Percentiles rank a stretch among this genome's conserved stretches.
phyloP scores from a whole-genome alignment of 1,140 invertebrate species.

The Stegodyphus dumicola region DNA sequence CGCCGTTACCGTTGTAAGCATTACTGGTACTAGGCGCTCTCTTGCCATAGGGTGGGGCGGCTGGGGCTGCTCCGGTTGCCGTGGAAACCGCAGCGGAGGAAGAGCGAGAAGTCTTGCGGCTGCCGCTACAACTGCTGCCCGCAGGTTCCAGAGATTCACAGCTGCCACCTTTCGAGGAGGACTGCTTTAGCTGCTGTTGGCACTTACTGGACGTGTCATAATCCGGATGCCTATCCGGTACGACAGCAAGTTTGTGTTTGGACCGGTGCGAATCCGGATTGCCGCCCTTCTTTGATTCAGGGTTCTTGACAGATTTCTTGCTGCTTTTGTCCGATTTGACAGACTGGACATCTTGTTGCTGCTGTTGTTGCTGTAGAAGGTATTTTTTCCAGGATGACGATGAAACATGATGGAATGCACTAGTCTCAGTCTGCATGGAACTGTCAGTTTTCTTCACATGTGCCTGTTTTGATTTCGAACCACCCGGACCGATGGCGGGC shows the following conservation, averaged over 20 bases:
- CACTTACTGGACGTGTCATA: slow-evolving; percentile 65
- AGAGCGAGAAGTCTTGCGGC: slow-evolving; percentile 22
- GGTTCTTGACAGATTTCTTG: slow-evolving; percentile 23
- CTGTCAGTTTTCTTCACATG: slow-evolving; percentile 71
- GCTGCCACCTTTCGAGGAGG: slow-evolving; percentile 17
- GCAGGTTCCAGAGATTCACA: slow-evolving; percentile 24
- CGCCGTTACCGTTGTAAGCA: background rate
- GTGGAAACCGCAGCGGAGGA: slow-evolving; percentile 22
- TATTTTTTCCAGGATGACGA: slow-evolving; percentile 74
- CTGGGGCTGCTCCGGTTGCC: slow-evolving; percentile 16
- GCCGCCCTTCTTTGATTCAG: slow-evolving; percentile 9
- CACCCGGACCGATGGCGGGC: slow-evolving; percentile 12
- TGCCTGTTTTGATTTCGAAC: slow-evolving; percentile 55
- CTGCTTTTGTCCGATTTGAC: slow-evolving; percentile 18
- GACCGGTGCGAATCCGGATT: slow-evolving; percentile 30
- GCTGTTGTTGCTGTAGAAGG: slow-evolving; percentile 72
- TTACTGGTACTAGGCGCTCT: background rate
- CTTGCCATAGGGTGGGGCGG: background rate
- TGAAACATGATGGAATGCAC: slow-evolving; percentile 72
- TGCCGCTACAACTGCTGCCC: background rate
- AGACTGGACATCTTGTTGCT: slow-evolving; percentile 22
- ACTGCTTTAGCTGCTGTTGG: slow-evolving; percentile 9
- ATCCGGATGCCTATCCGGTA: slow-evolving; percentile 70
- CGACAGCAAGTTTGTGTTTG: slow-evolving; percentile 78
- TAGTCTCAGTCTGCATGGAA: slow-evolving; percentile 73